Evolutionary conservation across 2,113 vertebrate species (phyloP), one percentile per base, ranked within the genome.

Genomic region (Falco punctatus): DNA sequence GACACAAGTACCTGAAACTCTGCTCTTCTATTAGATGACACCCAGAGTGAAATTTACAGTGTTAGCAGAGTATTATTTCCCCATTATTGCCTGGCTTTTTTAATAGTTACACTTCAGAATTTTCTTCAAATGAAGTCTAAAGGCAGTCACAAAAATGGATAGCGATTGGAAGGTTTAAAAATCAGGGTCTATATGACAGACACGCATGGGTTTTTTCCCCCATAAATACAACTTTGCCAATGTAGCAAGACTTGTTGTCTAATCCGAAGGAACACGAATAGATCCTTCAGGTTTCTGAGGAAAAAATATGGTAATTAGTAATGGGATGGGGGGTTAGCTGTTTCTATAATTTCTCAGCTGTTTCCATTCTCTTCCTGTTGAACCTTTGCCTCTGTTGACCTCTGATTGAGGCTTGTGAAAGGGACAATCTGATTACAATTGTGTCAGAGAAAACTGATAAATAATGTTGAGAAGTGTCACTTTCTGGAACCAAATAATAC

Each of bases 121-220:
- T 83, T 73, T 71, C 49, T 67, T 64, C 26, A 71, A 55, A 57
- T 13, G 3, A 10, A 80, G 8, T 49, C 32, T 67, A 75, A 64
- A 88, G 67, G 7, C 15, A 88, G 28, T 30, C 30, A 32, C 30
- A 82, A 81, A 70, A 75, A 32, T 8, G 2, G 21, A 55, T n/a
- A 61, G 33, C 26, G 81, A 42, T 7, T 5, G 33, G 19, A 81
- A 55, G 6, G 42, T 32, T 20, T n/a, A 82, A 64, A 61, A 9
- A 33, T n/a, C 44, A 27, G 6, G 6, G 8, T 57, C 35, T 65
- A 4, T 23, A 51, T 22, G 11, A 27, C 9, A 75, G 10, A 61
- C 3, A 30, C 2, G 4, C 3, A 12, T 10, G 3, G 1, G 2
- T 0, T 1, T 14, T 27, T 32, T 18, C 2, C 6, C 26, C 33